These are phyloP conservation scores for Esox masquinongy DNA, from an alignment of 2,797 vertebrate genomes.

Conservation along the genomic window DNA sequence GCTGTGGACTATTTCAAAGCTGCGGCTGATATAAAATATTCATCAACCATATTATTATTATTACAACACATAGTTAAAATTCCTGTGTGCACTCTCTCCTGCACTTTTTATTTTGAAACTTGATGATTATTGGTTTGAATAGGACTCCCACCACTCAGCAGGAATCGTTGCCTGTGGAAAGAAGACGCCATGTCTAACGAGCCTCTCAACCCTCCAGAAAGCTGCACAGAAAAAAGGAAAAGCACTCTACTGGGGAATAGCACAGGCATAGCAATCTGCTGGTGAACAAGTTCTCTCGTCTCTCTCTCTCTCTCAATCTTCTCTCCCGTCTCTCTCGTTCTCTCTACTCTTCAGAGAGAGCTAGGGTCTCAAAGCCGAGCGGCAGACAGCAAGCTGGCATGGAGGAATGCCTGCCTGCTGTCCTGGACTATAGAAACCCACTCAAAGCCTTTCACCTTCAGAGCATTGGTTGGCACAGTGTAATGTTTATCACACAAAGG, in stretches of 20 bases:
- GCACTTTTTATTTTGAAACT: slow-evolving; percentile 63
- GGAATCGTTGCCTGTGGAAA: slow-evolving; percentile 49
- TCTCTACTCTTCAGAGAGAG: slow-evolving; percentile 1
- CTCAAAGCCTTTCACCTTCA: slow-evolving; percentile 76
- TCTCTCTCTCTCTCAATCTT: background rate
- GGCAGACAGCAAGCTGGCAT: slow-evolving; percentile 67
- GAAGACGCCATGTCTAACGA: slow-evolving; percentile 57
- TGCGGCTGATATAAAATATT: slow-evolving; percentile 70
- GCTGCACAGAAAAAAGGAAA: slow-evolving; percentile 13
- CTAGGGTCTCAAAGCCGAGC: slow-evolving; percentile 22
- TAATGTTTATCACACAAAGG: slow-evolving; percentile 80
- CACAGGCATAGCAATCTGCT: background rate
- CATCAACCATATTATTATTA: slow-evolving; percentile 68
- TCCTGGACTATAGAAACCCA: slow-evolving; percentile 66
- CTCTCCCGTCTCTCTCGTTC: background rate
- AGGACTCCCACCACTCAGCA: slow-evolving; percentile 49
- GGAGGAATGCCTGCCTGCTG: slow-evolving; percentile 56
- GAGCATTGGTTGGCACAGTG: slow-evolving; percentile 69
- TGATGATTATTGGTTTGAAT: slow-evolving; percentile 74
- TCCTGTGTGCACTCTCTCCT: slow-evolving; percentile 31
- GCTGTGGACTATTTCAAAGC: slow-evolving; percentile 66
- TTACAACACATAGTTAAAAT: slow-evolving; percentile 45
- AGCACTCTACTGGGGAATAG: background rate
- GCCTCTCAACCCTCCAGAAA: slow-evolving; percentile 27
- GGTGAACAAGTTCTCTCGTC: slow-evolving; percentile 4